Evolutionary conservation across 2,113 vertebrate genomes (phyloP).

Genomic region (Cyanistes caeruleus): DNA sequence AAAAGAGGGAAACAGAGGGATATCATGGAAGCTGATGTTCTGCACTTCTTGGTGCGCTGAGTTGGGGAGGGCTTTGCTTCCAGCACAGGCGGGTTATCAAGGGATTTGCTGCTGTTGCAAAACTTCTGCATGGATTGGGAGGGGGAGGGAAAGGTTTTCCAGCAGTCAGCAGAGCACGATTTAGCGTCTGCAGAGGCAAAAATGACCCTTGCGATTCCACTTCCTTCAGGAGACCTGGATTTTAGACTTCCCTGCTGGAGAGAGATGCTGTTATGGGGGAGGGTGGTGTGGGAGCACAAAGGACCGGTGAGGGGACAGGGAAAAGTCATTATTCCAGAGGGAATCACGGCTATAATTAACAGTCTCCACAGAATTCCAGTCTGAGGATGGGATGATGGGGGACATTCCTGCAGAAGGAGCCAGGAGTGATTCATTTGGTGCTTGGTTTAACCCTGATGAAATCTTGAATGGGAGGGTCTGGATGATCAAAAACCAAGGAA

Average conservation of each 20-base stretch:
- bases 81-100: slow-evolving; percentile 59
- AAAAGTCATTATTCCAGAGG: not conserved
- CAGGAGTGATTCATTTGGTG: not conserved
- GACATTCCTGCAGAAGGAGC: not conserved
- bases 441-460: not conserved
- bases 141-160: slow-evolving; percentile 60
- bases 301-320: fast-evolving
- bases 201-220: slow-evolving; percentile 55
- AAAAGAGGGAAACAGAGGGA: not conserved
- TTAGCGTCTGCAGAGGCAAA: slow-evolving; percentile 63
- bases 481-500: not conserved
- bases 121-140: slow-evolving; percentile 57
- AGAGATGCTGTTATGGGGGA: not conserved
- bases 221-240: slow-evolving; percentile 35
- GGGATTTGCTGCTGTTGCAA: slow-evolving; percentile 70
- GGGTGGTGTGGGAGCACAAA: not conserved
- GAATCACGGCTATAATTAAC: not conserved
- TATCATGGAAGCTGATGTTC: not conserved
- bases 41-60: slow-evolving; percentile 29
- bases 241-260: not conserved
- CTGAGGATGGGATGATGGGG: not conserved
- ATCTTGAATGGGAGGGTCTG: not conserved
- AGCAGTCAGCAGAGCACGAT: slow-evolving; percentile 64
- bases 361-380: not conserved
- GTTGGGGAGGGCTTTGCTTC: slow-evolving; percentile 65